Percentiles rank a stretch among this genome's conserved stretches.
Evolutionary conservation across 2,797 vertebrate species (phyloP).

Genomic region (Cyprinella venusta): DNA sequence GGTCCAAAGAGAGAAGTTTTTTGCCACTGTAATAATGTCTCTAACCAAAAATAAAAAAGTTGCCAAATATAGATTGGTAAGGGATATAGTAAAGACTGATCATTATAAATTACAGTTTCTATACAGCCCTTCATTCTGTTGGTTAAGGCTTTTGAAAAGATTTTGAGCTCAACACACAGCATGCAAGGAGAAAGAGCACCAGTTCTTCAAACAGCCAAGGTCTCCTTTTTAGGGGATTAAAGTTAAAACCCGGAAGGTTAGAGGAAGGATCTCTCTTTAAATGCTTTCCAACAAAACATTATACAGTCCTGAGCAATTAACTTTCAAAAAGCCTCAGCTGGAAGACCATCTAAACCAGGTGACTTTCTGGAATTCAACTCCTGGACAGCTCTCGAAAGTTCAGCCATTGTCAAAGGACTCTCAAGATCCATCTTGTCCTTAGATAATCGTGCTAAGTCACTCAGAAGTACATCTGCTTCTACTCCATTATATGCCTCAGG

Average conservation of each 20-base stretch:
- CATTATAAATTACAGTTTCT: no score
- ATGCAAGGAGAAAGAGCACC: background rate
- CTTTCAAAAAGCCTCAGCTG: background rate
- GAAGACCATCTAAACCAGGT: background rate
- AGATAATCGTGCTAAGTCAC: background rate
- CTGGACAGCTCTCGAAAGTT: background rate
- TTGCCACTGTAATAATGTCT: background rate
- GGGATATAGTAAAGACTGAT: no score
- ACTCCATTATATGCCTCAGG: background rate
- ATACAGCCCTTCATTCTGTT: no score
- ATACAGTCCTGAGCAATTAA: background rate
- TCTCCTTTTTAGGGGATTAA: background rate
- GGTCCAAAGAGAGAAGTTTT: background rate
- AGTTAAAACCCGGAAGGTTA: background rate
- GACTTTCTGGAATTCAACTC: background rate
- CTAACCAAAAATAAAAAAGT: background rate
- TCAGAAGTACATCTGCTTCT: background rate
- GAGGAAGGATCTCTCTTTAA: background rate
- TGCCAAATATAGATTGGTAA: background rate
- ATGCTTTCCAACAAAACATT: background rate
- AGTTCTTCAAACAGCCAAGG: background rate
- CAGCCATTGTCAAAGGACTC: background rate
- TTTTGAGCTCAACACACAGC: no score
- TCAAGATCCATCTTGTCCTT: background rate
- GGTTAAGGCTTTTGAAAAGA: no score